Percentiles rank a stretch among this genome's conserved stretches.
Conservation (phyloP, 2,797 vertebrate species). For the Rhadinocentrus ornatus region DNA sequence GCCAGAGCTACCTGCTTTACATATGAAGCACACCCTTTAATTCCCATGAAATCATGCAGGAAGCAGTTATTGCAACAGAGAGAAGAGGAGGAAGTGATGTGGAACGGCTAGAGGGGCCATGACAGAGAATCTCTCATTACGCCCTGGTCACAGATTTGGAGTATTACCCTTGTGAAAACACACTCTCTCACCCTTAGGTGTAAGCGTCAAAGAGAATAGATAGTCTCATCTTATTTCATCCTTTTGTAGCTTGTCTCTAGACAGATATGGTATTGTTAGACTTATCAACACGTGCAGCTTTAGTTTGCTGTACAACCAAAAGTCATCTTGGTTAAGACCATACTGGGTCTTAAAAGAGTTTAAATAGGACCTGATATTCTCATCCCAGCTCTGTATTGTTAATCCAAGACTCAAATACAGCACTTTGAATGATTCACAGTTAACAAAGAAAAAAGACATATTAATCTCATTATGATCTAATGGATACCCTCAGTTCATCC, state of each 20-base stretch:
- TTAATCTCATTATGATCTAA: background rate
- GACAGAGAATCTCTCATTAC: constrained; percentile 75
- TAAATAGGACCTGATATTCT: background rate
- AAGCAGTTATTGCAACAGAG: constrained; percentile 64
- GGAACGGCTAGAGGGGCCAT: constrained; percentile 72
- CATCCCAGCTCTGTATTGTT: background rate
- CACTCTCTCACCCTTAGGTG: constrained; percentile 57
- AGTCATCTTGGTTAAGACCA: constrained; percentile 37
- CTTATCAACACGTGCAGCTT: constrained; percentile 43
- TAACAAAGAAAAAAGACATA: background rate
- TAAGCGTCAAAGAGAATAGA: constrained; percentile 62
- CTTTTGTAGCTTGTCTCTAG: constrained; percentile 49
- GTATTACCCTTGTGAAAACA: constrained; percentile 71
- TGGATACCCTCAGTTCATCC: no score
- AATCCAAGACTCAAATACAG: background rate
- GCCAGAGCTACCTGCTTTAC: constrained; percentile 72
- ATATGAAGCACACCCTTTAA: constrained; percentile 80
- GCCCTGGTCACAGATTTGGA: constrained; percentile 71
- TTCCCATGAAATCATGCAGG: constrained; percentile 77
- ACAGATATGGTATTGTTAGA: constrained; percentile 45
- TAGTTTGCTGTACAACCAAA: constrained; percentile 28
- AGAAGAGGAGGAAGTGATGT: constrained; percentile 62
- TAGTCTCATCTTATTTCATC: constrained; percentile 62
- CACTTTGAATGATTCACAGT: background rate
- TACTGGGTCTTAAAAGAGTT: constrained; percentile 2